These are phyloP conservation scores for Nematopogon swammerdamellus DNA, from an alignment of 2,888 invertebrate genomes.

Conservation along the genomic window DNA sequence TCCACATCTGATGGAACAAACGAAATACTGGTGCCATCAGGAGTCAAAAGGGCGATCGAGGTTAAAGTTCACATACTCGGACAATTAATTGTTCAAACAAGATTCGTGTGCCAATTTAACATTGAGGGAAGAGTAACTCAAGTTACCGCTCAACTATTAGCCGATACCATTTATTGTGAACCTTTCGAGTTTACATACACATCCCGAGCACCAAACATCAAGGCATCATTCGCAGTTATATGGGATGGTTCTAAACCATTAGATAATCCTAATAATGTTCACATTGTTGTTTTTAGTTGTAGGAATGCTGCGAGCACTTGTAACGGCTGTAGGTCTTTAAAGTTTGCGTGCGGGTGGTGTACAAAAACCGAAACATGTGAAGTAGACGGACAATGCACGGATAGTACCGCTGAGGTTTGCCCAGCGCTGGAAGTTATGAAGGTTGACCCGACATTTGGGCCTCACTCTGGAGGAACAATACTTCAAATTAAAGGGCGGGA, in stretches of 20 bases:
- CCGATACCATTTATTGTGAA: constrained; percentile 93
- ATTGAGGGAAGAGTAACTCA: constrained; percentile 92
- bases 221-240: constrained; percentile 91
- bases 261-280: constrained; percentile 95
- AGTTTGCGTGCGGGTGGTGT: constrained; percentile 97
- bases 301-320: constrained; percentile 97
- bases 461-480: constrained; percentile 91
- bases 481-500: constrained; percentile 87
- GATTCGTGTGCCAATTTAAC: constrained; percentile 94
- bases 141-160: constrained; percentile 85
- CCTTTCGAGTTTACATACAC: constrained; percentile 90
- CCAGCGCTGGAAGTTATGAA: constrained; percentile 88
- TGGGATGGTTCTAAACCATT: constrained; percentile 94
- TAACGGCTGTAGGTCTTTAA: constrained; percentile 90
- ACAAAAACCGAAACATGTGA: constrained; percentile 89
- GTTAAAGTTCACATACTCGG: constrained; percentile 94
- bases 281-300: constrained; percentile 91
- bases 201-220: constrained; percentile 85
- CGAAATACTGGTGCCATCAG: constrained; percentile 91
- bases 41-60: constrained; percentile 83
- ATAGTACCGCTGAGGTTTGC: constrained; percentile 90
- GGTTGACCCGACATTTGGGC: constrained; percentile 87
- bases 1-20: constrained; percentile 81
- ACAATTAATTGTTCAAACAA: constrained; percentile 91
- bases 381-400: constrained; percentile 87